Evolutionary conservation across 2,888 invertebrate genomes (phyloP), one percentile per base, ranked within the genome.

Genomic region (Omphaloscelis lunosa): DNA sequence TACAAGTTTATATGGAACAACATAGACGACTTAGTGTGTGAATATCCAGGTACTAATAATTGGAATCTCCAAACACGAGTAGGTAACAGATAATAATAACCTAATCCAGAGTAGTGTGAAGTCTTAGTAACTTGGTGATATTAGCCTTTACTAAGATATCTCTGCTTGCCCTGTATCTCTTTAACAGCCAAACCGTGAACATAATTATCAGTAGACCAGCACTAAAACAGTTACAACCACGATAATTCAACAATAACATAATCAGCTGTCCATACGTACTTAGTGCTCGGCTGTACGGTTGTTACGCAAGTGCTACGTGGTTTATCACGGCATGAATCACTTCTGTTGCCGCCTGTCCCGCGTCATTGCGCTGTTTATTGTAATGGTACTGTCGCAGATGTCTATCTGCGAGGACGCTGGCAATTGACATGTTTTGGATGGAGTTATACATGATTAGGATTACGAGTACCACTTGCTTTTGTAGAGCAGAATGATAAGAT

Each of bases 251-350:
- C 68, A 73, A 77, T 67, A 85, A 56, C 71, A 78, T 45, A 72
- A 84, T 83, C 84, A 80, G 76, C 67, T 70, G 72, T 84, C 61
- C 34, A 39, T 66, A 53, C 65, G 75, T 66, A 85, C 79, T 82
- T 75, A 79, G 82, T 84, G 63, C 70, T 61, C 67, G 58, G 17
- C n/a, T 73, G 75, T 81, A 73, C 79, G 45, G 71, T 68, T 62
- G 76, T 86, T 87, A 82, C 84, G 87, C 82, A 82, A 85, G 77
- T 79, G 34, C 65, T 66, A 84, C 88, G 80, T 86, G 86, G 77
- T 76, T 80, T 87, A 87, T 87, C 87, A 62, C 58, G 41, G 68
- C 66, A 72, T 88, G 87, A 87, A 84, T 87, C 88, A 87, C 80
- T 84, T 81, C 72, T 84, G 82, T 63, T 41, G 58, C 67, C 75